These are phyloP conservation scores for Entomobrya multifasciata DNA, from an alignment of 2,888 invertebrate species.

Conservation along the genomic window DNA sequence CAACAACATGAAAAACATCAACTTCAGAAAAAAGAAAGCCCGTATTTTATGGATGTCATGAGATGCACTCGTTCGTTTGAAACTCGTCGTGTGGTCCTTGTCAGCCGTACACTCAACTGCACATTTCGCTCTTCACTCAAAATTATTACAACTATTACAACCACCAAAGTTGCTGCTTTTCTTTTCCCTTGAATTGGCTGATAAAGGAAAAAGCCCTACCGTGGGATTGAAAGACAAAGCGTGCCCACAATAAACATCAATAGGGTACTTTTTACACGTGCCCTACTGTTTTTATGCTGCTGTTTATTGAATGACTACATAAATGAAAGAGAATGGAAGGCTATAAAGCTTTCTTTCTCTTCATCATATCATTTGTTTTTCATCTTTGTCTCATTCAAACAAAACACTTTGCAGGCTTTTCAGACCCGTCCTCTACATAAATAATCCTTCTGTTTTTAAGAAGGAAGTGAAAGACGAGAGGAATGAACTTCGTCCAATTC, in stretches of 20 bases:
- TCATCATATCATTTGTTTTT: constrained; percentile 43
- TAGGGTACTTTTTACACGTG: constrained; percentile 32
- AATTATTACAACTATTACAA: constrained; percentile 22
- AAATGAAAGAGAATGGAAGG: background rate
- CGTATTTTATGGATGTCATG: constrained; percentile 23
- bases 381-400: constrained; percentile 24
- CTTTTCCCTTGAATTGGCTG: background rate
- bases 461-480: background rate
- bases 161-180: background rate
- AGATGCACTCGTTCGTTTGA: constrained; percentile 18
- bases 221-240: too few relatives aligned
- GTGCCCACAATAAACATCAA: background rate
- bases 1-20: constrained; percentile 14
- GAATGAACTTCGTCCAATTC: constrained; percentile 29
- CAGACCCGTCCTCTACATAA: constrained; percentile 26
- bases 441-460: constrained; percentile 8
- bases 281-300: background rate
- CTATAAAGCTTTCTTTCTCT: background rate
- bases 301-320: too few relatives aligned
- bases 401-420: background rate
- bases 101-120: background rate
- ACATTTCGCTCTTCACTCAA: constrained; percentile 19
- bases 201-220: background rate
- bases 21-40: constrained; percentile 14
- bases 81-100: background rate